Percentiles rank a stretch among this genome's conserved stretches.
phyloP scores from a whole-genome alignment of 2,113 vertebrate genomes.

The Pseudolaguvia tuberculata region DNA sequence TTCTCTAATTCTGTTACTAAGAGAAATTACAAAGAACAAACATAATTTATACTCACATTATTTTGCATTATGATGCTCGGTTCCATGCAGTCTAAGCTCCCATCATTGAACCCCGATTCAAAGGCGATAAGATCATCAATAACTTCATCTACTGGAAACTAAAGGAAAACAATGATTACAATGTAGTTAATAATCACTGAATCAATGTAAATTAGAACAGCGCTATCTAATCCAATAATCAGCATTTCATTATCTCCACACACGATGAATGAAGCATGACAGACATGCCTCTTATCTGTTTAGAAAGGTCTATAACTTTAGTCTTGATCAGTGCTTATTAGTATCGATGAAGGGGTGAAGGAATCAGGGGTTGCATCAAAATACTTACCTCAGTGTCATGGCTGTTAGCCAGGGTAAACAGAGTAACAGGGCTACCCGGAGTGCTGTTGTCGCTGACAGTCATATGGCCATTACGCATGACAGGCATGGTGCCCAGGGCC shows the following conservation, averaged over 20 bases:
- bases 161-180: constrained; percentile 63
- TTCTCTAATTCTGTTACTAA: no score
- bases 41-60: constrained; percentile 78
- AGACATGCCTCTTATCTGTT: constrained; percentile 56
- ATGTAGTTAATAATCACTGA: constrained; percentile 54
- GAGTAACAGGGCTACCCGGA: constrained; percentile 69
- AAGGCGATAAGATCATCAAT: constrained; percentile 89
- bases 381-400: constrained; percentile 77
- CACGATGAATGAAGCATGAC: constrained; percentile 32
- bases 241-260: constrained; percentile 40
- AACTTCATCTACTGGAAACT: constrained; percentile 89
- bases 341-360: constrained; percentile 62
- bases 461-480: constrained; percentile 74
- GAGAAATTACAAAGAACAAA: no score
- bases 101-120: constrained; percentile 87
- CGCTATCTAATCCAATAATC: constrained; percentile 54
- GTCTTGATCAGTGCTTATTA: constrained; percentile 63
- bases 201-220: constrained; percentile 42
- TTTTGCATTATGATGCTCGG: constrained; percentile 81
- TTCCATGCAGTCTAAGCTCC: constrained; percentile 82
- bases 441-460: constrained; percentile 63
- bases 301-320: constrained; percentile 45
- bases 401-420: constrained; percentile 72
- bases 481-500: constrained; percentile 59
- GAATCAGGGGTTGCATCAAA: constrained; percentile 40